Percentiles rank a stretch among this genome's conserved stretches.
phyloP scores from a whole-genome alignment of 2,888 invertebrate species.

The Syrista parreyssii region DNA sequence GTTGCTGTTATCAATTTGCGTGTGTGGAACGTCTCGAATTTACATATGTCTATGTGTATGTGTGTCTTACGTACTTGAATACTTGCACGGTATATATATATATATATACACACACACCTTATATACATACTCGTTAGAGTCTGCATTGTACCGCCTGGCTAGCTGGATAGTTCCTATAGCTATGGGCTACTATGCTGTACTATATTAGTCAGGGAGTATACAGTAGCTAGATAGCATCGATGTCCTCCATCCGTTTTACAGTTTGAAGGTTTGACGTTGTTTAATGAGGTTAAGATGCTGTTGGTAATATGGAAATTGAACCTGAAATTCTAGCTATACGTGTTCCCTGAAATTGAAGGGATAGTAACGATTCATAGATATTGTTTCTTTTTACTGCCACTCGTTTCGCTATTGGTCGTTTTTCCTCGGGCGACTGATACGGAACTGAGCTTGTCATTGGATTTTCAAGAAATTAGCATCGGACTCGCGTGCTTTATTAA shows the following conservation, averaged over 20 bases:
- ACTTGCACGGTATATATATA: background rate
- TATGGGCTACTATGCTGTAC: background rate
- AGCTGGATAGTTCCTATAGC: background rate
- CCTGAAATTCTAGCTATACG: background rate
- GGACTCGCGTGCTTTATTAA: background rate
- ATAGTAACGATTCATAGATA: background rate
- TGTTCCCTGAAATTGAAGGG: background rate
- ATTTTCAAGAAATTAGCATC: background rate
- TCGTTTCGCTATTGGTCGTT: background rate
- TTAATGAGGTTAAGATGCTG: background rate
- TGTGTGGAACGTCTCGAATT: background rate
- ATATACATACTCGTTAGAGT: background rate
- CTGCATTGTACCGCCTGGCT: background rate
- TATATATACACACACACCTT: background rate
- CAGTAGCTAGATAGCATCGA: background rate
- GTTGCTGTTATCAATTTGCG: background rate
- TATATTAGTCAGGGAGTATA: background rate
- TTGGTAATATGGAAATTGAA: background rate
- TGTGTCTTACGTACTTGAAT: background rate
- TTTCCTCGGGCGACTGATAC: background rate
- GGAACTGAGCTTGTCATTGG: background rate
- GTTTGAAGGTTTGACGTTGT: background rate
- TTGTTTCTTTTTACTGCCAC: background rate
- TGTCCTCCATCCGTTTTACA: background rate
- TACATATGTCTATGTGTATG: background rate